Conservation (phyloP, 2,113 vertebrate species). For the Pollachius pollachius region DNA sequence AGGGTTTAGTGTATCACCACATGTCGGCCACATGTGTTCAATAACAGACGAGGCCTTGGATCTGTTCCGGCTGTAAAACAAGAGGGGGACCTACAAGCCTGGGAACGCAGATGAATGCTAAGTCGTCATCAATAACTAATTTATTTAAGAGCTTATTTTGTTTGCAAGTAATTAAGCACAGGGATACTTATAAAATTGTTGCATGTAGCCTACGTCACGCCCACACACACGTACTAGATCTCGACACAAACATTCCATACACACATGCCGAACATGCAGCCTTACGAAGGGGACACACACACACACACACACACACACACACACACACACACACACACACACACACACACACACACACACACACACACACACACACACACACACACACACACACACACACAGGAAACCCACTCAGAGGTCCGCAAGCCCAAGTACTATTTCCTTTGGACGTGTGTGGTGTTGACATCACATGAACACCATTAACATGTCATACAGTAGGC, state of each 20-base stretch:
- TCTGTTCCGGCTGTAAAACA: too few relatives aligned
- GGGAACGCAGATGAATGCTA: too few relatives aligned
- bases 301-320: too few relatives aligned
- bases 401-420: background rate
- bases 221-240: background rate
- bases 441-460: constrained; percentile 2
- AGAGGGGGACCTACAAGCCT: too few relatives aligned
- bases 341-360: constrained; percentile 8
- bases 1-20: background rate
- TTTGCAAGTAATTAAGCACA: too few relatives aligned
- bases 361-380: constrained; percentile 1
- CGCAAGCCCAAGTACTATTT: background rate
- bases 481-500: background rate
- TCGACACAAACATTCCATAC: background rate
- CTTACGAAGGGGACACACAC: too few relatives aligned
- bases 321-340: background rate
- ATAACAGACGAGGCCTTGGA: background rate
- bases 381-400: constrained; percentile 7
- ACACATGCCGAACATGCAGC: background rate
- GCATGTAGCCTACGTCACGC: background rate
- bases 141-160: too few relatives aligned
- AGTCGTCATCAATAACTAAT: too few relatives aligned
- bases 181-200: too few relatives aligned
- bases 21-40: background rate
- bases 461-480: constrained; percentile 13